These are phyloP conservation scores for Lutjanus argentimaculatus DNA, from an alignment of 2,797 vertebrate genomes.

Conservation along the genomic window DNA sequence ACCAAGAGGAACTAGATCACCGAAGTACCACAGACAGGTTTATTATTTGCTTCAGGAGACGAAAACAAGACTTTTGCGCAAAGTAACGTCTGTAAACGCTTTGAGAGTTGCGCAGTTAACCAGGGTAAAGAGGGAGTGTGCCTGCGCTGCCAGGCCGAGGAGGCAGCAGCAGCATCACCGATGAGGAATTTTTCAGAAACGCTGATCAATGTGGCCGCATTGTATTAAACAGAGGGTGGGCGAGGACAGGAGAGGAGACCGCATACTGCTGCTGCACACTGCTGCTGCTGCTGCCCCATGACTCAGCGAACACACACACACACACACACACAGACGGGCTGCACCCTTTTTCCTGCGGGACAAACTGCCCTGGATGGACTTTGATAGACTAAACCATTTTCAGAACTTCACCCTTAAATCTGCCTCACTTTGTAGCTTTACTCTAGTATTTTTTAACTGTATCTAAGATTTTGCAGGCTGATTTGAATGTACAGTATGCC, in stretches of 20 bases:
- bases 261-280: constrained; percentile 18
- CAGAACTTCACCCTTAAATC: not conserved
- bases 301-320: constrained; percentile 76
- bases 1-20: not conserved
- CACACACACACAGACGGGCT: constrained; percentile 16
- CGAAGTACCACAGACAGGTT: not conserved
- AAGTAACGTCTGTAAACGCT: not conserved
- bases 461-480: not conserved
- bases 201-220: constrained; percentile 77
- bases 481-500: not conserved
- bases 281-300: constrained; percentile 55
- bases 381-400: not conserved
- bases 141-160: constrained; percentile 1
- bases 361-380: constrained; percentile 4
- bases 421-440: not conserved
- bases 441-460: not conserved
- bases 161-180: not conserved
- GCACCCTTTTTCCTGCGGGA: constrained; percentile 73
- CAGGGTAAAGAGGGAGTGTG: not conserved
- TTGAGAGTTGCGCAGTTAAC: constrained; percentile 44
- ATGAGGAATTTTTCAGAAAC: constrained; percentile 44
- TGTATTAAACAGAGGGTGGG: constrained; percentile 68
- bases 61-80: not conserved
- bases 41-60: not conserved
- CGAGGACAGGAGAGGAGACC: constrained; percentile 54